Base-by-base conservation (phyloP, 2,797 vertebrate genomes). In the Trachurus trachurus region DNA sequence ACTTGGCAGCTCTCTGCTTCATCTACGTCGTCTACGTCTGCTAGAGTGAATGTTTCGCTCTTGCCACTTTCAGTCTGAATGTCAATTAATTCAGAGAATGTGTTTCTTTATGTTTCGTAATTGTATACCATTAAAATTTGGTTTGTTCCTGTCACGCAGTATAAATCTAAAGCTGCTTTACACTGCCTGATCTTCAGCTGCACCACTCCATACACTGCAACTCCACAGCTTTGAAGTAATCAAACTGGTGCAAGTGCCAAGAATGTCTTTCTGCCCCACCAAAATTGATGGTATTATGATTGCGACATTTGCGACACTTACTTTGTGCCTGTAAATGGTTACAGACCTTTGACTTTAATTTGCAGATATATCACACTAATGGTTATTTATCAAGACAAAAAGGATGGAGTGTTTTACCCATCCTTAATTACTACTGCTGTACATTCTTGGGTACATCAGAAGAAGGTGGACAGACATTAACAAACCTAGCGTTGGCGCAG, bases 361-460 rank as follows among this genome's bases (percentile, higher is more conserved):
- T 49, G 19, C 21, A 50, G 34, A 71, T 45, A 34, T 19, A 68
- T n/a, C n/a, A 62, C 17, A 45, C 42, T 6, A 58, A 45, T 45
- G 47, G 39, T 78, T 39, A 54, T 66, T 29, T n/a, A 60, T 66
- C 17, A 65, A 45, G 66, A 63, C 16, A 60, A n/a, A 59, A 9
- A 26, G 26, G 15, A 39, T 15, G 5, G 12, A 21, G 49, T 11
- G 9, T 52, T 26, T 42, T 45, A 7, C 15, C 15, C 44, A 0
- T 37, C 12, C 21, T 73, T 59, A 59, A 68, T 59, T 54, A 73
- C 39, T 34, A 26, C 26, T 44, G 44, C 62, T 45, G 39, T 21
- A 49, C 39, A 63, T 59, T 50, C 50, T 50, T 19, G 13, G 47
- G 59, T 53, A 61, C 44, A 17, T 53, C 29, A 21, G 47, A 22